phyloP scores from a whole-genome alignment of 2,888 invertebrate genomes.

The Lasioglossum malachurum region DNA sequence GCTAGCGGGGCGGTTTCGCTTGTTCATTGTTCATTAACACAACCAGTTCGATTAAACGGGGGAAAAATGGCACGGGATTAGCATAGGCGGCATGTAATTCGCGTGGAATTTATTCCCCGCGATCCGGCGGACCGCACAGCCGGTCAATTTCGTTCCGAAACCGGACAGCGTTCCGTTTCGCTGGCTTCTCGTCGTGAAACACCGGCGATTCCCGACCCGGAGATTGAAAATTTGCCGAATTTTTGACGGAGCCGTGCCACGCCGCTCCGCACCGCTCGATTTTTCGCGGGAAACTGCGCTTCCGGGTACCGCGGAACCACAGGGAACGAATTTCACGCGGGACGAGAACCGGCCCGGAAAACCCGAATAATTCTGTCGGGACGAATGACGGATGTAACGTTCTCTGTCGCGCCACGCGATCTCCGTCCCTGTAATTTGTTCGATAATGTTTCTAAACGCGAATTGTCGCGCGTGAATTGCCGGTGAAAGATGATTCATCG shows the following conservation, averaged over 20 bases:
- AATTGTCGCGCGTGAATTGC: background rate
- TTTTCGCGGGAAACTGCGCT: background rate
- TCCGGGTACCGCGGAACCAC: conserved; percentile 2
- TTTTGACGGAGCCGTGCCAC: background rate
- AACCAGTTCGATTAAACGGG: background rate
- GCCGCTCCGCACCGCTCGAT: background rate
- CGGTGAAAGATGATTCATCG: too few relatives aligned
- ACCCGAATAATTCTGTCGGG: background rate
- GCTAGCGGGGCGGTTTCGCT: background rate
- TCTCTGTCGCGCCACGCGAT: background rate
- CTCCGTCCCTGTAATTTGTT: background rate
- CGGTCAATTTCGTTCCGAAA: conserved; percentile 4
- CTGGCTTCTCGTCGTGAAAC: background rate
- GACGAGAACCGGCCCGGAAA: background rate
- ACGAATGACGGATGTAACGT: background rate
- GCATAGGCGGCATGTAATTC: background rate
- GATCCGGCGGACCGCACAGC: background rate
- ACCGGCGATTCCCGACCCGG: background rate
- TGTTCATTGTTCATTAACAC: background rate
- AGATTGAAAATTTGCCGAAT: conserved; percentile 22
- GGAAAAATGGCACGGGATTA: background rate
- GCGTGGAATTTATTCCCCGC: background rate
- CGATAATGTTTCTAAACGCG: background rate
- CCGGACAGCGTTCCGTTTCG: conserved; percentile 15
- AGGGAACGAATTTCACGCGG: conserved; percentile 13